Conservation (phyloP, 1,140 invertebrate species). For the Ericerus pela region DNA sequence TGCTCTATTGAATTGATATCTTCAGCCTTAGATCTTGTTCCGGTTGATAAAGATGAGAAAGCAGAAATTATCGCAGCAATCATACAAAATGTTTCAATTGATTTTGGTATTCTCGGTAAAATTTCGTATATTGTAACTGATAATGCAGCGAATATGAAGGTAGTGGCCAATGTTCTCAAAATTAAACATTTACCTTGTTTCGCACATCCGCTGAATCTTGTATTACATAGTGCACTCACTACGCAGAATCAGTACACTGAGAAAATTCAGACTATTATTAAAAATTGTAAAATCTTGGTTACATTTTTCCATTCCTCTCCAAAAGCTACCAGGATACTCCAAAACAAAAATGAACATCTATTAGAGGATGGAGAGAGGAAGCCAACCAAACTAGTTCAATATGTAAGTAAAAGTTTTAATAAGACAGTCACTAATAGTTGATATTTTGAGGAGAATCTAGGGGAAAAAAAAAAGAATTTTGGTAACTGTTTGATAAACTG, state of each 20-base stretch:
- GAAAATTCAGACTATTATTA: background rate
- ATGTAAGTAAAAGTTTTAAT: background rate
- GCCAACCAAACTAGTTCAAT: background rate
- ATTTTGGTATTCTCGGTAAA: background rate
- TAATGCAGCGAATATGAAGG: background rate
- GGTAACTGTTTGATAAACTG: too few relatives aligned
- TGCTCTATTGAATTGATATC: background rate
- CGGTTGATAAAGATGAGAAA: background rate
- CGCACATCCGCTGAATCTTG: background rate
- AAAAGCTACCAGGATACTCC: background rate
- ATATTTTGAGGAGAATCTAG: too few relatives aligned
- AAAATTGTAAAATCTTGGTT: background rate
- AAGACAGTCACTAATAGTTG: too few relatives aligned
- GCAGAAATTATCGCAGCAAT: background rate
- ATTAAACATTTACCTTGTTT: background rate
- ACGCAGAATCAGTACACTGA: background rate
- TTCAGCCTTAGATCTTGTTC: background rate
- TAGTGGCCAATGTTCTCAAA: background rate
- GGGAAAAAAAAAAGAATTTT: too few relatives aligned
- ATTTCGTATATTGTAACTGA: background rate
- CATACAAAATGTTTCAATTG: background rate
- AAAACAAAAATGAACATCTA: background rate
- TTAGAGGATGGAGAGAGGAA: background rate
- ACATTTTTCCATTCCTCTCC: background rate
- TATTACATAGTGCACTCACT: too few relatives aligned